Percentiles rank a stretch among this genome's conserved stretches.
Evolutionary conservation across 2,797 vertebrate species (phyloP).

Genomic region (Poecilia gillii): DNA sequence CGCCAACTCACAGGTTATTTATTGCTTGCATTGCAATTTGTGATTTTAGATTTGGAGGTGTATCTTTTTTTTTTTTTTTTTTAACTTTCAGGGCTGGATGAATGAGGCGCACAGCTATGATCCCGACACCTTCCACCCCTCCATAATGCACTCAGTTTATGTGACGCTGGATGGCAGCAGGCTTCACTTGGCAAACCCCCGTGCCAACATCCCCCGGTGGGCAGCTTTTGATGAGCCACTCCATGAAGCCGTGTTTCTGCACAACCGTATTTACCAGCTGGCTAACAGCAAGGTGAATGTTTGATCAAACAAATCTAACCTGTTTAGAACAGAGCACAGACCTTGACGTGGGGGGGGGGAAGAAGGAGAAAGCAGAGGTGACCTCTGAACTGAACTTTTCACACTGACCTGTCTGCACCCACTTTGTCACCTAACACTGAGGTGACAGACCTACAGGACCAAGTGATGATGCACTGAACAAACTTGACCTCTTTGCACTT

Average conservation of each 20-base stretch:
- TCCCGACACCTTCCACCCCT: conserved; percentile 85
- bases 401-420: conserved; percentile 47
- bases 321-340: conserved; percentile 1
- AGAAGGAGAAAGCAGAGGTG: conserved; percentile 30
- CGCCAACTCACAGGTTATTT: background rate
- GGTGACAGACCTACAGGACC: conserved; percentile 43
- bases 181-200: conserved; percentile 83
- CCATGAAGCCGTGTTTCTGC: conserved; percentile 73
- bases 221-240: conserved; percentile 80
- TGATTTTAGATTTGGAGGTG: background rate
- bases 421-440: conserved; percentile 58
- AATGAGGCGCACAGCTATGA: conserved; percentile 84
- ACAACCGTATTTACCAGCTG: conserved; percentile 77
- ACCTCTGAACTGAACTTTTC: conserved; percentile 48
- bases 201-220: conserved; percentile 78
- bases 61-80: background rate
- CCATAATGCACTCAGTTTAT: conserved; percentile 82
- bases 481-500: conserved; percentile 28
- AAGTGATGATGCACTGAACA: conserved; percentile 51
- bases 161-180: conserved; percentile 79
- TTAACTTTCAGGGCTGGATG: conserved; percentile 87
- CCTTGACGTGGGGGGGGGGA: background rate
- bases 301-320: background rate
- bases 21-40: background rate
- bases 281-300: conserved; percentile 82